These are phyloP conservation scores for Synaphobranchus kaupii DNA, from an alignment of 2,797 vertebrate species.

Conservation along the genomic window DNA sequence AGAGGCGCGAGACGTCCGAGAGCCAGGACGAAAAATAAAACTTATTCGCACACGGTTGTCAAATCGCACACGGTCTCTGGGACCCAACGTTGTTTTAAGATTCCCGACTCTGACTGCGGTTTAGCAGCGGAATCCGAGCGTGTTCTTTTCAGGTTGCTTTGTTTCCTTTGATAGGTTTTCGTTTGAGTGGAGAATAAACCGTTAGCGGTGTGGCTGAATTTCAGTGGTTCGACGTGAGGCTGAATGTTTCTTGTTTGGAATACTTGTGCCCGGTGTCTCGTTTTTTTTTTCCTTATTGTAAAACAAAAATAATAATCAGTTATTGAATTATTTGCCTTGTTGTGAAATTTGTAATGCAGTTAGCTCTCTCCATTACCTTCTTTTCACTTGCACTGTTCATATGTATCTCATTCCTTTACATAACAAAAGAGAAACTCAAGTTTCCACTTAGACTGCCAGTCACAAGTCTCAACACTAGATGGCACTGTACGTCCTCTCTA, in stretches of 20 bases:
- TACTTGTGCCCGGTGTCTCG: neutral
- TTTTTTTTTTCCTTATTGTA: neutral
- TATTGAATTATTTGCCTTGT: neutral
- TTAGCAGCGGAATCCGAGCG: neutral
- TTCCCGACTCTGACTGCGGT: neutral
- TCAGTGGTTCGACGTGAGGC: neutral
- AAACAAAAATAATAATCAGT: conserved; percentile 1
- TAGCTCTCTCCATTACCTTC: neutral
- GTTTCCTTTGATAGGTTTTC: neutral
- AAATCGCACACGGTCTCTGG: neutral
- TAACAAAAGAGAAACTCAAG: neutral
- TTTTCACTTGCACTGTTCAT: neutral
- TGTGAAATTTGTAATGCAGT: neutral
- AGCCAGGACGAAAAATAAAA: neutral
- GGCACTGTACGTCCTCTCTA: neutral
- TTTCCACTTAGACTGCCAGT: neutral
- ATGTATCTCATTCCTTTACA: neutral
- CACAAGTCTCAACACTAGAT: neutral
- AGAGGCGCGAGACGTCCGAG: neutral
- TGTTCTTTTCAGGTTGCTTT: neutral
- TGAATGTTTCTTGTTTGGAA: neutral
- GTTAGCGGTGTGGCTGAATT: neutral
- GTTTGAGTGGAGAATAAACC: neutral
- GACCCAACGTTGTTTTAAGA: conserved; percentile 5
- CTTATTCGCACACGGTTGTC: neutral